Conservation (phyloP, 2,113 vertebrate genomes). For the Rhinoderma darwinii region DNA sequence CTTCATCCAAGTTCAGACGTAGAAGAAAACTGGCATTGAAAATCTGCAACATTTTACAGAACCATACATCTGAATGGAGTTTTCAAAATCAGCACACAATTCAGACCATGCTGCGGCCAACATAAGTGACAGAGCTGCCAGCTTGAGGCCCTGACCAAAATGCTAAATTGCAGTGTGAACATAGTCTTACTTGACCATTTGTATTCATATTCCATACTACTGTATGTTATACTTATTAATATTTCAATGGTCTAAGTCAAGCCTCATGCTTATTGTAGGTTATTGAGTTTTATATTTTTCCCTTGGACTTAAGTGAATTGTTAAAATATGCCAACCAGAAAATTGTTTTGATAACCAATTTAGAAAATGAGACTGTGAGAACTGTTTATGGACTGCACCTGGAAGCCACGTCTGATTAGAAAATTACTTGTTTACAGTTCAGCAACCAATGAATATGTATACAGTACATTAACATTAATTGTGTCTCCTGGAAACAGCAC, state of each 20-base stretch:
- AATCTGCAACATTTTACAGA: too few species aligned
- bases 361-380: background rate
- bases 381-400: constrained; percentile 28
- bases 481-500: constrained; percentile 43
- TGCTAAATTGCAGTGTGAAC: background rate
- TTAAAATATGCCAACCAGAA: background rate
- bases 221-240: too few species aligned
- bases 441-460: constrained; percentile 47
- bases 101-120: too few species aligned
- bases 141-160: background rate
- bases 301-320: background rate
- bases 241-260: background rate
- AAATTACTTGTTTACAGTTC: constrained; percentile 48
- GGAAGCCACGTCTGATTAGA: constrained; percentile 34
- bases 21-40: too few species aligned
- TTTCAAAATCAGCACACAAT: too few species aligned
- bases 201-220: too few species aligned
- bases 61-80: too few species aligned
- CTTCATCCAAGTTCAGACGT: too few species aligned
- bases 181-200: too few species aligned
- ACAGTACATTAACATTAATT: constrained; percentile 35
- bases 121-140: background rate
- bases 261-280: background rate
- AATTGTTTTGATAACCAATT: constrained; percentile 17
- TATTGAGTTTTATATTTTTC: background rate